phyloP scores from a whole-genome alignment of 2,797 vertebrate genomes.

The Staurois parvus region DNA sequence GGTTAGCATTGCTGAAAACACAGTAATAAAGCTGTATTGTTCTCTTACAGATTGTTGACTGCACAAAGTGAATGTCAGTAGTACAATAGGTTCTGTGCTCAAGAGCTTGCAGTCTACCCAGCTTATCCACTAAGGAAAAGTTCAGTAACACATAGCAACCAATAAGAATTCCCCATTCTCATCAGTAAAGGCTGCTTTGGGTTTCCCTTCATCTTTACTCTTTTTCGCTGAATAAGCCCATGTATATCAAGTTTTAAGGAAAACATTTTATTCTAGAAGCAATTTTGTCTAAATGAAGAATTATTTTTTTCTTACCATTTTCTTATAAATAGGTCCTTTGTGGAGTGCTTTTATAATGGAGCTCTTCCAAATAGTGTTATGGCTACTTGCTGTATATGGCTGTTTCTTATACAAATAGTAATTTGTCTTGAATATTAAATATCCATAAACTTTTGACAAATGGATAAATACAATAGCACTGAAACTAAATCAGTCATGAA shows the following conservation, averaged over 20 bases:
- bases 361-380: not conserved
- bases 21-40: constrained; percentile 59
- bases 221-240: too few species aligned
- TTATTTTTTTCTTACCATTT: not conserved
- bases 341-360: too few species aligned
- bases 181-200: too few species aligned
- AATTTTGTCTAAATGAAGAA: not conserved
- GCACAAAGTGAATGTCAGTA: constrained; percentile 45
- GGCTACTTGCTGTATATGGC: not conserved
- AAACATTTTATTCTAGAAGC: too few species aligned
- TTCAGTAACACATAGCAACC: not conserved
- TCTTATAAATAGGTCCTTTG: not conserved
- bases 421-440: not conserved
- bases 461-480: not conserved
- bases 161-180: not conserved
- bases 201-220: too few species aligned
- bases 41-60: constrained; percentile 36
- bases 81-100: constrained; percentile 45
- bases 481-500: not conserved
- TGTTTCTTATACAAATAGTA: not conserved
- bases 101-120: constrained; percentile 45
- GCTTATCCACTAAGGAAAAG: not conserved
- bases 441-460: not conserved
- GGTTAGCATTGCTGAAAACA: constrained; percentile 56
- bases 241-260: too few species aligned